Conservation (phyloP, 2,797 vertebrate species). For the Sciurus carolinensis region DNA sequence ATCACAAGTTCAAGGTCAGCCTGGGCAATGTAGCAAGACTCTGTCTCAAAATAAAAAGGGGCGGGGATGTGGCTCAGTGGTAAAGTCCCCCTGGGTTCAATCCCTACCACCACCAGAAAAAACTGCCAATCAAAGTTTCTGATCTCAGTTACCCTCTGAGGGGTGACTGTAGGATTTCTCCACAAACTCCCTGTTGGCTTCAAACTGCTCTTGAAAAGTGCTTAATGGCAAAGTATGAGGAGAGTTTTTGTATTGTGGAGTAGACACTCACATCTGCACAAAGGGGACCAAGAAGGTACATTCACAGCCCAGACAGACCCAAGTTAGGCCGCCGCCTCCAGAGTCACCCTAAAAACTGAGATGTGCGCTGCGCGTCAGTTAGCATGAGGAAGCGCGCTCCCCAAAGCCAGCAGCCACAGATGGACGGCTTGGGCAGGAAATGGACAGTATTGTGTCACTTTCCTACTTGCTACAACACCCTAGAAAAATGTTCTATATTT, state of each 20-base stretch:
- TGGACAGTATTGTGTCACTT: constrained; percentile 65
- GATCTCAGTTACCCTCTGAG: background rate
- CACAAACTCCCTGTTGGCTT: background rate
- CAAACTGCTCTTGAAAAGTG: background rate
- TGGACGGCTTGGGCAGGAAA: constrained; percentile 7
- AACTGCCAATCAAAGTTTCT: background rate
- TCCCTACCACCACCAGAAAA: too few species aligned
- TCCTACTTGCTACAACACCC: constrained; percentile 66
- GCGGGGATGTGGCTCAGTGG: too few species aligned
- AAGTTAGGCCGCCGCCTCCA: too few species aligned
- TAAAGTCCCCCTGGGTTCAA: too few species aligned
- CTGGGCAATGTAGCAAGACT: too few species aligned
- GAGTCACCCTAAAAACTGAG: background rate
- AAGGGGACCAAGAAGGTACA: background rate
- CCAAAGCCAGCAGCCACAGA: background rate
- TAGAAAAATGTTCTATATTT: constrained; percentile 29
- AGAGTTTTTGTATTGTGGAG: accelerated
- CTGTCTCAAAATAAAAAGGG: too few species aligned
- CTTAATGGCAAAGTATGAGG: too few species aligned
- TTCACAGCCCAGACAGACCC: background rate
- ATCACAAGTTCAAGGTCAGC: too few species aligned
- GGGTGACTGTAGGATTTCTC: background rate
- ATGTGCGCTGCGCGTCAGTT: background rate
- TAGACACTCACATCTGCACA: background rate
- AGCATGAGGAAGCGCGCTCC: accelerated